A percentile compares a stretch with the other conserved stretches of the same genome.
Evolutionary conservation across 2,113 vertebrate genomes (phyloP).

Genomic region (Urocynchramus pylzowi): DNA sequence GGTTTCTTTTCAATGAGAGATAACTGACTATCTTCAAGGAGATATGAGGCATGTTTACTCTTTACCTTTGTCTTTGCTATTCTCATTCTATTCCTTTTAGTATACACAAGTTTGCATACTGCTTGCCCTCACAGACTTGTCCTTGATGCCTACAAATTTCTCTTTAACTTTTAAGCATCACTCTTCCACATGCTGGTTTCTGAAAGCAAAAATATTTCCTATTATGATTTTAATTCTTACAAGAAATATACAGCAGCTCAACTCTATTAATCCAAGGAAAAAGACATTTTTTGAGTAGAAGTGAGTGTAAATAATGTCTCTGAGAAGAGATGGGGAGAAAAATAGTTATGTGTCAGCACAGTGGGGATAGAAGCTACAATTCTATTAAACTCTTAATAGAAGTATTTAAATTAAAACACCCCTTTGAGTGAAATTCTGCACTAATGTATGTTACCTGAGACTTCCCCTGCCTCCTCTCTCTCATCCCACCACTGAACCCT

Average conservation of each 20-base stretch:
- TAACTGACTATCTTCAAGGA: neutral
- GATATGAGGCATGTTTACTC: neutral
- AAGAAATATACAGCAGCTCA: neutral
- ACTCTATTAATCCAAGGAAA: neutral
- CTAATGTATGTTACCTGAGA: constrained; percentile 5
- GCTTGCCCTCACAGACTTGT: neutral
- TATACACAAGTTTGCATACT: neutral
- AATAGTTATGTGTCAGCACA: neutral
- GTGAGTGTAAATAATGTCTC: neutral
- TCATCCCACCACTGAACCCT: neutral
- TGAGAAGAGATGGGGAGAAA: neutral
- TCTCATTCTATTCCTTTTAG: neutral
- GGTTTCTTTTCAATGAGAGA: neutral
- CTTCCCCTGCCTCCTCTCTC: neutral
- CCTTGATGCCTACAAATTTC: neutral
- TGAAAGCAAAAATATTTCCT: neutral
- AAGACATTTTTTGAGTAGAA: neutral
- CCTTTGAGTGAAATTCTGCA: constrained; percentile 39
- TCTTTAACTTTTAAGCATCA: neutral
- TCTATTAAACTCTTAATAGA: constrained; percentile 31
- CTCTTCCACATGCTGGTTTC: neutral
- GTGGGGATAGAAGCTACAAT: neutral
- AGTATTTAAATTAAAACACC: constrained; percentile 46
- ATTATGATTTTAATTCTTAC: neutral
- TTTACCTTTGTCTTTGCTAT: neutral